phyloP scores from a whole-genome alignment of 2,113 vertebrate species.

The Microtus montanus region DNA sequence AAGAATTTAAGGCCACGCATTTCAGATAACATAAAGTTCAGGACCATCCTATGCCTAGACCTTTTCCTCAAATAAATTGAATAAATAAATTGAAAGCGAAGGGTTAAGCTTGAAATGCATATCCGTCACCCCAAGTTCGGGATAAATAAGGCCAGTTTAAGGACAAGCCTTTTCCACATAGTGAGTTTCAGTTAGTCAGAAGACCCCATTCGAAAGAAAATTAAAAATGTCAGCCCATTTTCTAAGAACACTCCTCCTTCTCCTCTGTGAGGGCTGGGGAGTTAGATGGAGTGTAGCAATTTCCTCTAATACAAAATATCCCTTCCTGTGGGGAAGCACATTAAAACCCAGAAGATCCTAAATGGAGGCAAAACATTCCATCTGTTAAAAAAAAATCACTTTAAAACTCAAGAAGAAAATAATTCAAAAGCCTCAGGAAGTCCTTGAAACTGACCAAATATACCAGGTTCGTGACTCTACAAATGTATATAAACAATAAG shows the following conservation, averaged over 20 bases:
- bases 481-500: not conserved
- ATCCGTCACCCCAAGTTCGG: not conserved
- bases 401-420: not conserved
- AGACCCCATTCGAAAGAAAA: not conserved
- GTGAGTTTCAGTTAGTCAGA: not conserved
- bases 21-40: not conserved
- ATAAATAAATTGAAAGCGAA: not conserved
- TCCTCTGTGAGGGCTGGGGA: not conserved
- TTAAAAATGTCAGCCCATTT: slow-evolving; percentile 64
- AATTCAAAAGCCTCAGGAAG: not conserved
- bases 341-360: not conserved
- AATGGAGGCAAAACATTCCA: not conserved
- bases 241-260: slow-evolving; percentile 61
- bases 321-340: not conserved
- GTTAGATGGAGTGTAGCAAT: not conserved
- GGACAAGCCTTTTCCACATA: not conserved
- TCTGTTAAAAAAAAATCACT: not conserved
- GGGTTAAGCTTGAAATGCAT: not conserved
- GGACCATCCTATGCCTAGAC: not conserved
- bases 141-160: not conserved
- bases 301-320: not conserved
- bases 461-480: not conserved
- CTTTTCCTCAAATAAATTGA: not conserved
- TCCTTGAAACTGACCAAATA: not conserved
- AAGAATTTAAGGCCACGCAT: not conserved